A percentile compares a stretch with the other conserved stretches of the same genome.
phyloP scores from a whole-genome alignment of 2,797 vertebrate genomes.

The Scarus forsteni region DNA sequence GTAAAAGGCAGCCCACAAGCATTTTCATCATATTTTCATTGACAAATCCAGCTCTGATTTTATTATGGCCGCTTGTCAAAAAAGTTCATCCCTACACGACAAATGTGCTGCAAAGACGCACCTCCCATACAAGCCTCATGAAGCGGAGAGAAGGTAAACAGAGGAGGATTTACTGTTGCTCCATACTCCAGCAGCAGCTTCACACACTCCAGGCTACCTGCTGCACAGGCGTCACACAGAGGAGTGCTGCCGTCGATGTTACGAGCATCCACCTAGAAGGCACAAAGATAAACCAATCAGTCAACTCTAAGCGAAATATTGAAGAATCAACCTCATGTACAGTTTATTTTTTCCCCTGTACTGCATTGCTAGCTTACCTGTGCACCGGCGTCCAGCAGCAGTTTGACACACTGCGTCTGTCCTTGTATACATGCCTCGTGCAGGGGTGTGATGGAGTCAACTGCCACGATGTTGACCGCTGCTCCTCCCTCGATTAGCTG shows the following conservation, averaged over 20 bases:
- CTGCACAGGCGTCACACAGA: slow-evolving; percentile 94
- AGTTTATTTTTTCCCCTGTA: neutral
- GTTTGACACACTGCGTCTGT: slow-evolving; percentile 89
- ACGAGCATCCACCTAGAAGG: slow-evolving; percentile 91
- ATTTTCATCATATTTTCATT: no score
- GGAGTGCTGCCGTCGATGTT: slow-evolving; percentile 97
- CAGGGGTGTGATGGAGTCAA: slow-evolving; percentile 94
- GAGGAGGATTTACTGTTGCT: slow-evolving; percentile 92
- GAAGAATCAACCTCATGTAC: neutral
- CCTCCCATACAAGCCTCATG: slow-evolving; percentile 98
- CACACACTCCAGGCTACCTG: slow-evolving; percentile 92
- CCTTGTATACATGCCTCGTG: slow-evolving; percentile 94
- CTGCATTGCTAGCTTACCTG: slow-evolving; percentile 71
- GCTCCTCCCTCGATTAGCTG: slow-evolving; percentile 90
- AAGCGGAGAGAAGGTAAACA: slow-evolving; percentile 93
- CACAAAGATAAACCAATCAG: neutral
- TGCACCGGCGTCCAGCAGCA: slow-evolving; percentile 91
- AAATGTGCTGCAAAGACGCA: slow-evolving; percentile 53
- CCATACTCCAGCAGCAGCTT: slow-evolving; percentile 90
- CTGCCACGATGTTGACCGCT: slow-evolving; percentile 91
- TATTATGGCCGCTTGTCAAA: neutral
- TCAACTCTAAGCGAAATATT: neutral
- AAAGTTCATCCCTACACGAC: slow-evolving; percentile 6
- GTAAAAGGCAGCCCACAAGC: no score
- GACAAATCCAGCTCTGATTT: no score